Conservation (phyloP, 2,888 invertebrate species). For the Vandiemenella viatica region DNA sequence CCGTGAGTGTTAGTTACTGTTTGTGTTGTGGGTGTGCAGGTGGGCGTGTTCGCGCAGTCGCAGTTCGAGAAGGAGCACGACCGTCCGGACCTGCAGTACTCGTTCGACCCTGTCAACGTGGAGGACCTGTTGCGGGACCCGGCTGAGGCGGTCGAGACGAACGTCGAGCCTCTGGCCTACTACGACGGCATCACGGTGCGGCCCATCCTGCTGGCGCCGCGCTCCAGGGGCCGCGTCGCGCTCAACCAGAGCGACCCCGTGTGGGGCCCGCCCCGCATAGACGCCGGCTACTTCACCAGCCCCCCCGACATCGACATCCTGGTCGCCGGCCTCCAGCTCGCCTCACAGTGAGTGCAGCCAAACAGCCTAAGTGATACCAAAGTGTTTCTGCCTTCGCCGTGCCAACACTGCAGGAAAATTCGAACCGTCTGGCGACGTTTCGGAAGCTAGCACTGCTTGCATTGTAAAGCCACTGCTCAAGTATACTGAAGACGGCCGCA, state of each 20-base stretch:
- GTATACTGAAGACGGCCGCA: too few species aligned
- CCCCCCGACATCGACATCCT: conserved; percentile 29
- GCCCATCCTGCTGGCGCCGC: conserved; percentile 23
- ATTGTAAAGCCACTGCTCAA: neutral
- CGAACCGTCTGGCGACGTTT: too few species aligned
- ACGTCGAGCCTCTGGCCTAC: conserved; percentile 41
- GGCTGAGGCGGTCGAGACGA: conserved; percentile 31
- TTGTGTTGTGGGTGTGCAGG: conserved; percentile 6
- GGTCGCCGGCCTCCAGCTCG: conserved; percentile 38
- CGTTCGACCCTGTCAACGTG: conserved; percentile 42
- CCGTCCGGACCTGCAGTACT: conserved; percentile 49
- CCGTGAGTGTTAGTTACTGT: neutral
- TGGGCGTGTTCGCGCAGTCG: conserved; percentile 44
- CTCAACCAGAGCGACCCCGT: conserved; percentile 30
- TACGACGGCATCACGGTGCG: conserved; percentile 36
- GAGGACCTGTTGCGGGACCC: conserved; percentile 43
- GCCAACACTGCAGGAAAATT: too few species aligned
- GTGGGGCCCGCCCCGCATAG: conserved; percentile 31
- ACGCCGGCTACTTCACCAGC: conserved; percentile 26
- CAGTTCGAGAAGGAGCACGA: conserved; percentile 27
- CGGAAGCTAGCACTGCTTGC: too few species aligned
- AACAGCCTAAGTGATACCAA: too few species aligned
- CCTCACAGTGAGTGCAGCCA: too few species aligned
- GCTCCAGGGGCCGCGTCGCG: conserved; percentile 18
- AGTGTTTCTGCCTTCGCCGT: too few species aligned